Evolutionary conservation across 1,140 invertebrate species (phyloP).

Genomic region (Drosophila tsacasi): DNA sequence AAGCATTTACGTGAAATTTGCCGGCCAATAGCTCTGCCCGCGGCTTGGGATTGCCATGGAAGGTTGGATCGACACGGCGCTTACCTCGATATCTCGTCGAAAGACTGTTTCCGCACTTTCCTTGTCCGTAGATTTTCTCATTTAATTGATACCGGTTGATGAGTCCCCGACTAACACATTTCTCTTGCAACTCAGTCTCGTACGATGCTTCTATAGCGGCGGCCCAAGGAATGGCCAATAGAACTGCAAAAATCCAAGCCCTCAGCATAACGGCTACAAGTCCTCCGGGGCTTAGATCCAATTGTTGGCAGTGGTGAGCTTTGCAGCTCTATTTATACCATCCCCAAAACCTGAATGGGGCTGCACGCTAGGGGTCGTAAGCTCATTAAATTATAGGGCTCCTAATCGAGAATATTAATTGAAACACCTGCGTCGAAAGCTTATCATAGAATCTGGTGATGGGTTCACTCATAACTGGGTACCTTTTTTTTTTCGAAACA

Average conservation of each 20-base stretch:
- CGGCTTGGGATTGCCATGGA: conserved; percentile 87
- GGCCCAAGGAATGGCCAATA: neutral
- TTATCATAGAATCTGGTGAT: neutral
- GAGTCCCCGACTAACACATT: conserved; percentile 61
- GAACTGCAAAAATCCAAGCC: conserved; percentile 6
- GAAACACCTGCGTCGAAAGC: conserved; percentile 37
- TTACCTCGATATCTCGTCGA: conserved; percentile 17
- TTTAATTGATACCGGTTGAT: conserved; percentile 65
- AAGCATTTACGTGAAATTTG: conserved; percentile 85
- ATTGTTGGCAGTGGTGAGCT: neutral
- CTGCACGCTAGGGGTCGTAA: conserved; percentile 67
- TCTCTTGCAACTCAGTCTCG: neutral
- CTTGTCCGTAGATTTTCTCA: conserved; percentile 39
- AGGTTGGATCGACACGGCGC: conserved; percentile 82
- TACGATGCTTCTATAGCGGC: neutral
- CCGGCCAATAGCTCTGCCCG: conserved; percentile 86
- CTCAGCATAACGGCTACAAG: conserved; percentile 6
- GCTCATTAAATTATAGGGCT: conserved; percentile 48
- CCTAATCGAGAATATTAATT: conserved; percentile 33
- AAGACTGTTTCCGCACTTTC: neutral
- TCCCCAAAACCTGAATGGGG: neutral
- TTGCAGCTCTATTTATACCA: conserved; percentile 26
- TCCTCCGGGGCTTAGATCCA: neutral
- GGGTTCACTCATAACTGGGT: neutral
- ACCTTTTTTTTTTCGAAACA: neutral